These are phyloP conservation scores for Panagrolaimus sp. DNA, from an alignment of 1,140 invertebrate species.

Conservation along the genomic window DNA sequence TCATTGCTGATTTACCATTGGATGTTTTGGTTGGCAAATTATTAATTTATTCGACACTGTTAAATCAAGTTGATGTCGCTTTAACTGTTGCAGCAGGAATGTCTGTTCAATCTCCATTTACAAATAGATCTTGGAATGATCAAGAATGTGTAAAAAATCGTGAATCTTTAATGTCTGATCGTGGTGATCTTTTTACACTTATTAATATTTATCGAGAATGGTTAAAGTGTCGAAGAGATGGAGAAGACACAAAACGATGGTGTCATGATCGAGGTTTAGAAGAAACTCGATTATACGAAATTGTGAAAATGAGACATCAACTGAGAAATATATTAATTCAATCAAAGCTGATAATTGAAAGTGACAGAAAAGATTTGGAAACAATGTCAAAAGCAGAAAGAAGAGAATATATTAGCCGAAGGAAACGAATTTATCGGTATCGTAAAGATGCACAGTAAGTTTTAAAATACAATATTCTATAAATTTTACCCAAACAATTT, in stretches of 20 bases:
- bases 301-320: conserved; percentile 34
- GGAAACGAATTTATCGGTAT: not conserved
- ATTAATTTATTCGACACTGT: conserved; percentile 10
- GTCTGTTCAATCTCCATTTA: conserved; percentile 86
- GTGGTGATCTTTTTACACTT: conserved; percentile 88
- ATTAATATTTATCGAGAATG: conserved; percentile 70
- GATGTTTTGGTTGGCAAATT: conserved; percentile 72
- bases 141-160: conserved; percentile 66
- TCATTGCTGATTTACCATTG: conserved; percentile 80
- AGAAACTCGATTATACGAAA: conserved; percentile 40
- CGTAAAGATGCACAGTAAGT: conserved; percentile 30
- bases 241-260: conserved; percentile 37
- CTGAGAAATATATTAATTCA: conserved; percentile 34
- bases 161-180: conserved; percentile 77
- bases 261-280: conserved; percentile 32
- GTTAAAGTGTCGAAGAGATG: conserved; percentile 23
- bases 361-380: conserved; percentile 26
- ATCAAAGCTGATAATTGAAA: conserved; percentile 24
- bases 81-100: conserved; percentile 81
- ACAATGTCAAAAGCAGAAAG: conserved; percentile 21
- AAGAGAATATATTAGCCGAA: conserved; percentile 28
- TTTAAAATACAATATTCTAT: not conserved
- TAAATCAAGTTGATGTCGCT: conserved; percentile 69
- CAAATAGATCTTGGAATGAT: conserved; percentile 65
- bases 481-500: conserved; percentile 39